Evolutionary conservation across 2,888 invertebrate species (phyloP), one percentile per base, ranked within the genome.

Genomic region (Drosophila mercatorum): DNA sequence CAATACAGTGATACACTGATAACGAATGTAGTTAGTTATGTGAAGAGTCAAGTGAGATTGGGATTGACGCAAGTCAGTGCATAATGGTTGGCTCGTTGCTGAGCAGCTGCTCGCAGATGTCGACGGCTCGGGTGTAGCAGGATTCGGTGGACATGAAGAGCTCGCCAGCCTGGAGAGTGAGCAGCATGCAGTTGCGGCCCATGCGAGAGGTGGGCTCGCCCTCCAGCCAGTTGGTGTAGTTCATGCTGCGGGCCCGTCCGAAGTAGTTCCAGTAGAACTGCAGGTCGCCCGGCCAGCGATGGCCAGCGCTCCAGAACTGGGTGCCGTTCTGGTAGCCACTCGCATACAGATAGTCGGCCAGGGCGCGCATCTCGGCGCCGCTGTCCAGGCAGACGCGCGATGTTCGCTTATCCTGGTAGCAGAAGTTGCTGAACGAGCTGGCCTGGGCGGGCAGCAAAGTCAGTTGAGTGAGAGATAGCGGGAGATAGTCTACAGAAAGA

Each of bases 191-290:
- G 26, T 85, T 85, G 47, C 55, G 71, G 0, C 84, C 84, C 84
- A 85, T 77, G 41, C 61, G 67, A 0, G 80, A 69, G 4, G 83
- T 77, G 5, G 84, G 84, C 40, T 85, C 90, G 6, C 65, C 75
- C 8, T 12, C 34, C 34, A 72, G 52, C 85, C 85, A 86, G 14
- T 90, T 90, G n/a, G 89, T 72, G 40, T 88, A 86, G 64, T 76
- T 83, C 3, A 86, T 43, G 3, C 51, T 49, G 3, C 84, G 74
- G 5, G 89, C 90, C 7, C 66, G 80, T 3, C 84, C 84, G 56
- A 89, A 85, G 64, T 90, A 86, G 7, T 89, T 85, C 90, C 84
- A 85, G 57, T 85, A 85, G 73, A 85, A 85, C 8, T 66, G 83
- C 49, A 83, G 14, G 14, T 85, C 84, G 0, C 77, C 73, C 0